Percentiles rank a stretch among this genome's conserved stretches.
phyloP scores from a whole-genome alignment of 2,113 vertebrate species.

The Oxyura jamaicensis region DNA sequence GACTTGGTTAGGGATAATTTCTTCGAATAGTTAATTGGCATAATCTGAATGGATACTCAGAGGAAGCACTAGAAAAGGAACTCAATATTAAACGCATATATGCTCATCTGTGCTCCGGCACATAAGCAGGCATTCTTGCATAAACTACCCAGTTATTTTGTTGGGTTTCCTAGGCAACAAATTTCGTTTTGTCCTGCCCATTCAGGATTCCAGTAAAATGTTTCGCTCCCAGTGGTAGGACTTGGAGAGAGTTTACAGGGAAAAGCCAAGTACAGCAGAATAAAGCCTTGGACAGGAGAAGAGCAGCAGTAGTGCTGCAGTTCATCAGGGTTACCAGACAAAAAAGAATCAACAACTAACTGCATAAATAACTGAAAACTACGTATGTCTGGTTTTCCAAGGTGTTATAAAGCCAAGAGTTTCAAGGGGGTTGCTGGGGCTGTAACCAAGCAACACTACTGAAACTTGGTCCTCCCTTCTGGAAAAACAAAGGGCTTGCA shows the following conservation, averaged over 20 bases:
- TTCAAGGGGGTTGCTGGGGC: background rate
- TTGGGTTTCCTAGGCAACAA: slow-evolving; percentile 8
- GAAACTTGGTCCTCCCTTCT: background rate
- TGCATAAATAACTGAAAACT: slow-evolving; percentile 45
- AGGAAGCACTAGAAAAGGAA: background rate
- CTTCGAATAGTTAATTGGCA: background rate
- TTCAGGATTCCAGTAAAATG: background rate
- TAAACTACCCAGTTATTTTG: background rate
- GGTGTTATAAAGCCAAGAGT: background rate
- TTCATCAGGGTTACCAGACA: background rate
- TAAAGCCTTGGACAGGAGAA: background rate
- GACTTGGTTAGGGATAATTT: background rate
- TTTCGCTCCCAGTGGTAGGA: background rate
- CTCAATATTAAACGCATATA: background rate
- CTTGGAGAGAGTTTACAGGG: background rate
- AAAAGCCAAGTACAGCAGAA: background rate
- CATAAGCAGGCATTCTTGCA: background rate
- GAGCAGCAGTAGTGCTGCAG: background rate
- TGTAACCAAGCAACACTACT: slow-evolving; percentile 14
- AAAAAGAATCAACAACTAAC: slow-evolving; percentile 1
- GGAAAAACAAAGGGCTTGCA: background rate
- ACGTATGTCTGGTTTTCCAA: background rate
- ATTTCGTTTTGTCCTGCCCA: slow-evolving; percentile 12
- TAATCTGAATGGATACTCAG: background rate
- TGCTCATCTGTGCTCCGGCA: background rate